Conservation (phyloP, 2,888 invertebrate species). For the Sesia apiformis region DNA sequence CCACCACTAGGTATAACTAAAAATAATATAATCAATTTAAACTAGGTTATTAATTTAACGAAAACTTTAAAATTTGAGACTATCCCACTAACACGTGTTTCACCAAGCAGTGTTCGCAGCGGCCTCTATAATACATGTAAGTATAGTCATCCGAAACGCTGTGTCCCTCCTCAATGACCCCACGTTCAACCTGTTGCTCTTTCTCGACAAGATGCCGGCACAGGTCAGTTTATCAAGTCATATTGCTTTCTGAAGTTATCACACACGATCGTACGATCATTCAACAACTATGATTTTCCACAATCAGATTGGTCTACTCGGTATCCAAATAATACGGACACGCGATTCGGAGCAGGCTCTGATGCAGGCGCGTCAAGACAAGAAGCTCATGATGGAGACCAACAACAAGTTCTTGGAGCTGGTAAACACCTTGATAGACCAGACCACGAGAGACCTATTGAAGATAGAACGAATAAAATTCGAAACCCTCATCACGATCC, state of each 20-base stretch:
- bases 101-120: too few species aligned
- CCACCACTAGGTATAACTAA: too few species aligned
- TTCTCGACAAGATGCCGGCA: slow-evolving; percentile 95
- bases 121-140: too few species aligned
- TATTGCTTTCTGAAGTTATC: neutral
- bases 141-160: slow-evolving; percentile 91
- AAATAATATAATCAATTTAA: too few species aligned
- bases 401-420: slow-evolving; percentile 95
- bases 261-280: neutral
- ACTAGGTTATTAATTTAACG: too few species aligned
- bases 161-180: slow-evolving; percentile 89
- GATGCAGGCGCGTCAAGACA: slow-evolving; percentile 91
- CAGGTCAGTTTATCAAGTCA: slow-evolving; percentile 73
- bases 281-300: neutral
- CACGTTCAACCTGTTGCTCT: slow-evolving; percentile 87
- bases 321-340: slow-evolving; percentile 98
- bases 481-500: slow-evolving; percentile 97
- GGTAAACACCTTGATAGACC: slow-evolving; percentile 93
- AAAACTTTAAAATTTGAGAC: too few species aligned
- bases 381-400: slow-evolving; percentile 96
- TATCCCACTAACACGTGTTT: too few species aligned
- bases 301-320: slow-evolving; percentile 86
- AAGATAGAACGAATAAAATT: slow-evolving; percentile 95
- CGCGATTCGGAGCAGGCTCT: slow-evolving; percentile 93
- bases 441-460: slow-evolving; percentile 92